phyloP scores from a whole-genome alignment of 2,888 invertebrate species.

The Chrysolina oricalcia region DNA sequence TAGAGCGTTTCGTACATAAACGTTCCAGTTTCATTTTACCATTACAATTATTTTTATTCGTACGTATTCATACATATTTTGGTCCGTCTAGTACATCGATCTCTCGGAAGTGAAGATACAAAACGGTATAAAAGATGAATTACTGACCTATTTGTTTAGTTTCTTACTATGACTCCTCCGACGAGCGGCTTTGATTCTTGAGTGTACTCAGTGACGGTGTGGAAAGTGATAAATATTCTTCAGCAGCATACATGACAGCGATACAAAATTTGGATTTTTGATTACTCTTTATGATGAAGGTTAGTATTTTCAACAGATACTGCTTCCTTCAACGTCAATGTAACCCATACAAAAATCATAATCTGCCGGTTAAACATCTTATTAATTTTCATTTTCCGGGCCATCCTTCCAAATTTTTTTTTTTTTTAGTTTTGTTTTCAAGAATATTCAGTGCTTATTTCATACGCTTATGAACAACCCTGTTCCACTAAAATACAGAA shows the following conservation, averaged over 20 bases:
- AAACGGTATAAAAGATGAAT: conserved; percentile 68
- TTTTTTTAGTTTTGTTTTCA: too few species aligned
- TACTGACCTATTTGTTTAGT: conserved; percentile 71
- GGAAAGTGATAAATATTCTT: conserved; percentile 24
- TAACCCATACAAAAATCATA: too few species aligned
- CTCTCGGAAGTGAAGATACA: conserved; percentile 32
- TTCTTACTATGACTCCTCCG: conserved; percentile 57
- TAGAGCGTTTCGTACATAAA: too few species aligned
- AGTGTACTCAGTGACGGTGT: conserved; percentile 32
- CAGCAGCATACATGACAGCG: conserved; percentile 49
- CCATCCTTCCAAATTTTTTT: too few species aligned
- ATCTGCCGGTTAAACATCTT: too few species aligned
- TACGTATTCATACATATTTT: conserved; percentile 12
- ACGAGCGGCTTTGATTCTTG: conserved; percentile 28
- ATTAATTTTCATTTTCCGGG: too few species aligned
- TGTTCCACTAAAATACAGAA: too few species aligned
- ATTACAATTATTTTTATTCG: conserved; percentile 22
- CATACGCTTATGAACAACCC: too few species aligned
- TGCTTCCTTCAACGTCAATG: too few species aligned
- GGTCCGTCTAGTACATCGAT: conserved; percentile 13
- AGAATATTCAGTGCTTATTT: too few species aligned
- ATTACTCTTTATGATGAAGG: conserved; percentile 52
- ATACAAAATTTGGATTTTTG: conserved; percentile 47
- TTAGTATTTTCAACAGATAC: conserved; percentile 27
- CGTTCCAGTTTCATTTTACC: background rate